Conservation (phyloP, 2,113 vertebrate genomes). For the Scopus umbretta region DNA sequence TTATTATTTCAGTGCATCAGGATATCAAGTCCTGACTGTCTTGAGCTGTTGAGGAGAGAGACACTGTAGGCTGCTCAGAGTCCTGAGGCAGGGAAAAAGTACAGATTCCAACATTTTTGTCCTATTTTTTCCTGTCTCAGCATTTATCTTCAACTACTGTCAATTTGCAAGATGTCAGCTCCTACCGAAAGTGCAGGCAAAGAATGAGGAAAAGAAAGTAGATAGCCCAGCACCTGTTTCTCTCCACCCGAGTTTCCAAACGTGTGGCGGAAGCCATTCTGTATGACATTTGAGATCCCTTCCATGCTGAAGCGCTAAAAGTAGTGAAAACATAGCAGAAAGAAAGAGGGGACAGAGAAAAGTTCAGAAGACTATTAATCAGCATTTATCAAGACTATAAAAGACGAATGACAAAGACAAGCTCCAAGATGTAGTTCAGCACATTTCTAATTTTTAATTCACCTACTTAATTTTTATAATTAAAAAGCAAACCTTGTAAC, state of each 20-base stretch:
- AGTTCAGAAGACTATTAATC: slow-evolving; percentile 73
- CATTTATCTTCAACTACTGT: neutral
- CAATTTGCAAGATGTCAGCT: slow-evolving; percentile 15
- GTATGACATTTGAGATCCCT: slow-evolving; percentile 96
- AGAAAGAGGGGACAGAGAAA: slow-evolving; percentile 72
- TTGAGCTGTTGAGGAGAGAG: neutral
- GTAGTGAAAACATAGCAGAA: slow-evolving; percentile 61
- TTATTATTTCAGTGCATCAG: neutral
- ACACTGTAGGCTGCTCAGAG: neutral
- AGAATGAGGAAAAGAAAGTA: slow-evolving; percentile 61
- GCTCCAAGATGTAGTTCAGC: slow-evolving; percentile 53
- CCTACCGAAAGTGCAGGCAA: slow-evolving; percentile 48
- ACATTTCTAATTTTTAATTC: neutral
- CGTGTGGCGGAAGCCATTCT: slow-evolving; percentile 95
- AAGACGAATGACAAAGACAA: slow-evolving; percentile 49
- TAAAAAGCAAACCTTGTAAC: neutral
- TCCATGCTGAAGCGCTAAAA: slow-evolving; percentile 96
- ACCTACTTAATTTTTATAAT: neutral
- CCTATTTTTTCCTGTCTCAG: neutral
- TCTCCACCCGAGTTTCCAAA: slow-evolving; percentile 93
- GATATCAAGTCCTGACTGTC: neutral
- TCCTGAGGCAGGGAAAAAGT: neutral
- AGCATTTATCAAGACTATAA: neutral
- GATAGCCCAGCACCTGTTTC: slow-evolving; percentile 89
- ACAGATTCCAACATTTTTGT: neutral